Conservation (phyloP, 2,888 invertebrate genomes). For the Malthinus seriepunctatus region DNA sequence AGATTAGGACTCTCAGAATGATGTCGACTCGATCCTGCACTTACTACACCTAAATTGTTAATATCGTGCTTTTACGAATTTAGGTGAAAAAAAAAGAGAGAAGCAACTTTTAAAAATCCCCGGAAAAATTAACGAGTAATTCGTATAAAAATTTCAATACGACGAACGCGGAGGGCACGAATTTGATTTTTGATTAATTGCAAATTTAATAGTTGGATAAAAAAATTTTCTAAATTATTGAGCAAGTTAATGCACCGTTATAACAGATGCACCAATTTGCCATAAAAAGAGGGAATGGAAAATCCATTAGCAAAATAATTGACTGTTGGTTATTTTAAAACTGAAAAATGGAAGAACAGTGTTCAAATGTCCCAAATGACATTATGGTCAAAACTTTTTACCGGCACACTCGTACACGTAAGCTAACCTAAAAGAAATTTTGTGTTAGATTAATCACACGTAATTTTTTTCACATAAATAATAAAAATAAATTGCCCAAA, state of each 20-base stretch:
- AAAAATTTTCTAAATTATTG: constrained; percentile 5
- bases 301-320: constrained; percentile 42
- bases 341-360: constrained; percentile 51
- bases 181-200: constrained; percentile 6
- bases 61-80: constrained; percentile 31
- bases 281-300: constrained; percentile 23
- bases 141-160: constrained; percentile 18
- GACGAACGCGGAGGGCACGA: not conserved
- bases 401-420: constrained; percentile 4
- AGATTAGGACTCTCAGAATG: constrained; percentile 44
- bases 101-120: not conserved
- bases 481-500: no score
- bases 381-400: constrained; percentile 37
- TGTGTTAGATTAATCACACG: no score
- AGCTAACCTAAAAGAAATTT: no score
- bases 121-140: constrained; percentile 21
- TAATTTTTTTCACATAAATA: no score
- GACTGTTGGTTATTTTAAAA: constrained; percentile 46
- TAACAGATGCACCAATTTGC: constrained; percentile 13
- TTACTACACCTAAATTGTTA: constrained; percentile 50
- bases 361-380: constrained; percentile 46
- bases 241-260: constrained; percentile 7
- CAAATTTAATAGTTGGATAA: constrained; percentile 10
- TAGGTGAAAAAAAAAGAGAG: not conserved
- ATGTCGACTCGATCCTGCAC: constrained; percentile 49